Base-by-base conservation (phyloP, 2,797 vertebrate genomes). In the Miichthys miiuy region DNA sequence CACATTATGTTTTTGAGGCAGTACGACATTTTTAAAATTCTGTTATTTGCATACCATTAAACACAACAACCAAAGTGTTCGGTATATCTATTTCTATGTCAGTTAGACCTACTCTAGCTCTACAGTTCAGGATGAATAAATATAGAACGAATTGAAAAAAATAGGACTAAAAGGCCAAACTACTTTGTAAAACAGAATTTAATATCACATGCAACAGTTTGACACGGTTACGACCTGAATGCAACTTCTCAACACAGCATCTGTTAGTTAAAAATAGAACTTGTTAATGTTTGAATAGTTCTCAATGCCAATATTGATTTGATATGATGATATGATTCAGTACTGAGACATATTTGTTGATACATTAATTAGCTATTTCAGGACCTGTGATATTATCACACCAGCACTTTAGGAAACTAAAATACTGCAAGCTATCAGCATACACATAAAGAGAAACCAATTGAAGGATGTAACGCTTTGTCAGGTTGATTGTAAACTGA, bases 231-330 rank as follows among this genome's bases (percentile, higher is more conserved):
- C 14, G 5, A 23, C 42, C 5, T 51, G 13, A 62, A n/a, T 10
- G 16, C 23, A 72, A 50, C 54, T 51, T 47, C 27, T 48, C 11
- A 55, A 75, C 34, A 20, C 48, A 52, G 6, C 68, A 72, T 68
- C 14, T 21, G 14, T 12, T 30, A 1, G 2, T 21, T 44, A 17
- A 52, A 54, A 58, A 56, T 4, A n/a, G n/a, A n/a, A 6, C 13
- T 21, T 14, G 12, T 47, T 38, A 9, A 38, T 38, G 34, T 38
- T 9, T 38, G 34, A 38, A 38, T 38, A 38, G 34, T 38, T 38
- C 34, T 38, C 20, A 5, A 61, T 47, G 14, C 20, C 20, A 47
- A 16, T 25, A 17, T 38, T 14, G 27, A 25, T 72, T 62, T 42
- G 1, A 70, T 47, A 46, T 2, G 7, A 30, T 38, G 7, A 38